Evolutionary conservation across 2,888 invertebrate species (phyloP), one percentile per base, ranked within the genome.

Genomic region (Ceriagrion tenellum): DNA sequence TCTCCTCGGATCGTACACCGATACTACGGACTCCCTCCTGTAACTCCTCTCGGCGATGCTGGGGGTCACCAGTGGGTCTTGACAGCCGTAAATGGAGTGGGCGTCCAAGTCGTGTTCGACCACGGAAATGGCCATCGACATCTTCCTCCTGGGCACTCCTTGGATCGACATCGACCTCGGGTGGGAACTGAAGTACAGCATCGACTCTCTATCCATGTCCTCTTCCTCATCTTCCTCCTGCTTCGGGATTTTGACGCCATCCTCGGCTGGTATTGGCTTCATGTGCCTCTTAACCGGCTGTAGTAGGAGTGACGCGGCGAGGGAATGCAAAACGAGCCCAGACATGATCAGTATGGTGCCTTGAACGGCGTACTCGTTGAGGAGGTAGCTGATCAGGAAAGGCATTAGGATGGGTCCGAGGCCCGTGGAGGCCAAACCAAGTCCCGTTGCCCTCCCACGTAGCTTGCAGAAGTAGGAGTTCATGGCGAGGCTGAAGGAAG

Each of bases 241-340:
- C 23, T 95, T 69, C 47, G 35, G 2, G 40, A 23, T 74, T 55
- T 95, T 55, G 18, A 4, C 90, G 20, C 35, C 13, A 3, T 35
- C 35, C 8, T 55, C 59, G 35, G 35, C 97, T 0, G 97, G 97
- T 95, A 97, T 98, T 69, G 97, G 98, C 95, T 97, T 97, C 96
- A 98, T 97, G 97, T 98, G 98, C 97, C 98, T 97, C 96, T 98
- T 98, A 56, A 98, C 97, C 0, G 98, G 98, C 96, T 98, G 98
- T 95, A 98, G 97, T 55, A 98, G 96, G 95, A 97, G 97, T 0
- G 98, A 98, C 0, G 98, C 98, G 0, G 98, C 97, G 18, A 98
- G 97, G 0, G 98, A 97, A 96, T 98, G 98, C 96, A 98, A 97
- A 0, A 98, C 98, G 69, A 98, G 96, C 0, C 97, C 98, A 0